Conservation (phyloP, 2,888 invertebrate genomes). For the Nomada ruficornis region DNA sequence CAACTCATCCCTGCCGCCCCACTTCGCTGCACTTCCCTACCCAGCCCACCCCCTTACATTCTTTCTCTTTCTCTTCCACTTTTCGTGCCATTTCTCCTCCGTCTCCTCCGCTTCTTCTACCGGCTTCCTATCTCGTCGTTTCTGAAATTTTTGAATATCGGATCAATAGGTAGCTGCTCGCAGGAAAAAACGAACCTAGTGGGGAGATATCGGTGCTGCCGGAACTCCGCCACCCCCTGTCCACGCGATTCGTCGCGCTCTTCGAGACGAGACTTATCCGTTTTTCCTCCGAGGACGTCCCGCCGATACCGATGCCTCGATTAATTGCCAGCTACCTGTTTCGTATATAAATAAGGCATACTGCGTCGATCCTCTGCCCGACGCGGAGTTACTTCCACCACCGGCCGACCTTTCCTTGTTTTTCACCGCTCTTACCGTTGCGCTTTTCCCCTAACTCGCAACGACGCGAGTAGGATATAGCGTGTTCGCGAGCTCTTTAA, state of each 20-base stretch:
- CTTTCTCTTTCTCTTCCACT: conserved; percentile 50
- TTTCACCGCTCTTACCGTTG: not conserved
- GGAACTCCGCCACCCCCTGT: conserved; percentile 61
- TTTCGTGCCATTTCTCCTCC: conserved; percentile 54
- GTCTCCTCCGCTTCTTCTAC: conserved; percentile 40
- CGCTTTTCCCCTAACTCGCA: not conserved
- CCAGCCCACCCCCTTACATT: conserved; percentile 51
- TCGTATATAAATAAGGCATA: not conserved
- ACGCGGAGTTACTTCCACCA: not conserved
- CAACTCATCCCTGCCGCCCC: conserved; percentile 65
- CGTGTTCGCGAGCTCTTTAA: conserved; percentile 33
- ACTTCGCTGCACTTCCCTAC: conserved; percentile 50
- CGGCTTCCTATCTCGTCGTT: conserved; percentile 66
- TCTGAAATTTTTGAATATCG: conserved; percentile 83
- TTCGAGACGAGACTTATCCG: conserved; percentile 65
- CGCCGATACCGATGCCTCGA: conserved; percentile 33
- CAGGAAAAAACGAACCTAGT: conserved; percentile 71
- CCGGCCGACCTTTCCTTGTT: not conserved
- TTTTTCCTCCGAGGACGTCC: conserved; percentile 54
- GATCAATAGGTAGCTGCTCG: conserved; percentile 80
- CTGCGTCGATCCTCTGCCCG: not conserved
- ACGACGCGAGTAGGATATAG: conserved; percentile 20
- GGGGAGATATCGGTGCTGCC: conserved; percentile 69
- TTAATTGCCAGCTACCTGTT: conserved; percentile 45
- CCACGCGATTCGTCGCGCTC: conserved; percentile 57